phyloP scores from a whole-genome alignment of 1,140 invertebrate species.

The Hermatobates lingyangjiaoensis region DNA sequence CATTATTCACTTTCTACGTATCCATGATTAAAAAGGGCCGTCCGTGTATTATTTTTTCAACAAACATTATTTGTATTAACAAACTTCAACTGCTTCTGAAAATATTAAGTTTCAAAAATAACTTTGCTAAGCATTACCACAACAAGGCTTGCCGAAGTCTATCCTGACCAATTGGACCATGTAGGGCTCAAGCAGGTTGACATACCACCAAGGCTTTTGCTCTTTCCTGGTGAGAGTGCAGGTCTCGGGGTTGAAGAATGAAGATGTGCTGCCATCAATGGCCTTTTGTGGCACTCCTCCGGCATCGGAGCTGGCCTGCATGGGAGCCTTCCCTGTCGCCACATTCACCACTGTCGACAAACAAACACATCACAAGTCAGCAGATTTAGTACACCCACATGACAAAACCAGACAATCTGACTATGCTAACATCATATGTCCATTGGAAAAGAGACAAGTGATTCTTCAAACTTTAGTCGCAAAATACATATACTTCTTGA shows the following conservation, averaged over 20 bases:
- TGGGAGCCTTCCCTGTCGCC: conserved; percentile 83
- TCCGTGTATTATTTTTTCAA: no score
- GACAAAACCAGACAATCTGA: no score
- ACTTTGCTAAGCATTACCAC: conserved; percentile 45
- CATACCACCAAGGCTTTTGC: conserved; percentile 82
- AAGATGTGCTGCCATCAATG: conserved; percentile 74
- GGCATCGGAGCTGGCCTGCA: conserved; percentile 72
- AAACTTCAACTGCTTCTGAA: no score
- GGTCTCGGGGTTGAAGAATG: conserved; percentile 60
- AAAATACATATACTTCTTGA: no score
- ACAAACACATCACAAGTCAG: no score
- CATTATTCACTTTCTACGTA: no score
- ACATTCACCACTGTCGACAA: conserved; percentile 71
- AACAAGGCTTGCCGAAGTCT: conserved; percentile 82
- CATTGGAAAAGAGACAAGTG: no score
- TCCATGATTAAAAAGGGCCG: no score
- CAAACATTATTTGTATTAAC: no score
- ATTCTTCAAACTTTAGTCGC: no score
- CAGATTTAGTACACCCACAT: no score
- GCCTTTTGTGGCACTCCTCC: conserved; percentile 76
- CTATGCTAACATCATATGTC: no score
- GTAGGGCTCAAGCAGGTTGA: conserved; percentile 83
- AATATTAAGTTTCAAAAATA: not conserved
- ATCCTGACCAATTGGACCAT: conserved; percentile 84
- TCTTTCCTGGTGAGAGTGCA: conserved; percentile 73